Base-by-base conservation (phyloP, 2,113 vertebrate genomes). In the Galeopterus variegatus region DNA sequence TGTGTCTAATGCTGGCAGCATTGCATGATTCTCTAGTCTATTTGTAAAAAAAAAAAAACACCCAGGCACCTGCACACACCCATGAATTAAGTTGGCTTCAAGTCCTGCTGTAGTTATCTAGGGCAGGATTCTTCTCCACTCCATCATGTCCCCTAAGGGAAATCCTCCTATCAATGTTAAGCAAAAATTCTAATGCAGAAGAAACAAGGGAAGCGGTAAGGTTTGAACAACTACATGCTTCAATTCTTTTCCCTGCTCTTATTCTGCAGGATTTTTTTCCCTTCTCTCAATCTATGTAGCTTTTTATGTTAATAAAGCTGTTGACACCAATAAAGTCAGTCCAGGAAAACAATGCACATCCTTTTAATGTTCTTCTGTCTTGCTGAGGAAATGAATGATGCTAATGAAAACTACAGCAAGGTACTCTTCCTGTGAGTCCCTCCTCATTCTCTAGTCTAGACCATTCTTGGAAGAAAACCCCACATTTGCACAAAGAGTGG, bases 1-100 rank as follows among this genome's bases (percentile, higher is more conserved):
- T 36, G 99, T 99, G 15, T 99, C 99, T 88, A 99, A 99, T 6
- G 99, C 99, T 0, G 99, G 99, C 64, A 99, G 99, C 99, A 99
- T 99, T 26, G 99, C 99, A 1, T 99, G 97, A 99, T 8, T 62
- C 26, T 48, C 67, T 4, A 11, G 28, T 88, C 0, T 62, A 13
- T 97, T 96, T 96, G 10, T 88, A 88, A 83, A 88, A 75, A 54
- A 67, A 0, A 24, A 98, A 98, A 98, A 8, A 41, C 41, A 41
- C n/a, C 36, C 24, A 41, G 81, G 17, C 6, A 31, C 18, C 6
- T 0, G 36, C 21, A 72, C n/a, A 45, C 5, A 2, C 18, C 7
- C 45, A 86, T 65, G 21, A 85, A 88, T 73, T 88, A 45, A 33
- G 24, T 93, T 93, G n/a, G 69, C 62, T 86, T 94, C n/a, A 72